Evolutionary conservation across 1,140 invertebrate species (phyloP).

Genomic region (Drosophila miranda): DNA sequence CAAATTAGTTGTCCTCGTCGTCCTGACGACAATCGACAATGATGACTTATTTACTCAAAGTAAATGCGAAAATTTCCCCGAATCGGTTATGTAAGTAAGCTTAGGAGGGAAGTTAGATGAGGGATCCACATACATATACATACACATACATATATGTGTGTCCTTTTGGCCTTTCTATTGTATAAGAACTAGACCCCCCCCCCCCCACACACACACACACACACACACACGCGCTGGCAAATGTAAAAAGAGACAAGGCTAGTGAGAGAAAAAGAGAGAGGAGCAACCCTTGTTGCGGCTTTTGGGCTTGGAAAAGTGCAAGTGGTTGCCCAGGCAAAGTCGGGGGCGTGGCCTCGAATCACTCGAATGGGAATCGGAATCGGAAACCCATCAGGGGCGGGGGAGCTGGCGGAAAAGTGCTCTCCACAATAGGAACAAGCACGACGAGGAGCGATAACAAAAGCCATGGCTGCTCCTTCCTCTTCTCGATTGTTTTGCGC

Average conservation of each 20-base stretch:
- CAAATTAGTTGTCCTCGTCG: conserved; percentile 82
- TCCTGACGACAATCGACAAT: conserved; percentile 78
- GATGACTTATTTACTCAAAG: conserved; percentile 76
- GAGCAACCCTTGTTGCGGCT: conserved; percentile 67
- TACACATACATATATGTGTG: conserved; percentile 17
- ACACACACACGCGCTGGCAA: conserved; percentile 10
- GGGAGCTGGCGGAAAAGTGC: conserved; percentile 51
- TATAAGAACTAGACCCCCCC: conserved; percentile 15
- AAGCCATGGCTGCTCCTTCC: conserved; percentile 29
- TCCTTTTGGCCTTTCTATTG: conserved; percentile 69
- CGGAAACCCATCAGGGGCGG: conserved; percentile 55
- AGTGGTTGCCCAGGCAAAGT: conserved; percentile 40
- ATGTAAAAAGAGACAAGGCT: conserved; percentile 11
- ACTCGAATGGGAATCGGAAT: conserved; percentile 66
- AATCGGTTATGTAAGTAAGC: conserved; percentile 46
- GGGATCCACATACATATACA: not conserved
- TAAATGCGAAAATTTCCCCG: conserved; percentile 36
- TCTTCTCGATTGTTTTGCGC: conserved; percentile 68
- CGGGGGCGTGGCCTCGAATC: conserved; percentile 63
- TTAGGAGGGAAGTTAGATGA: conserved; percentile 37
- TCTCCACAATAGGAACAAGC: conserved; percentile 71
- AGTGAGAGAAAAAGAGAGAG: conserved; percentile 27
- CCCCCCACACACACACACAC: conserved; percentile 16
- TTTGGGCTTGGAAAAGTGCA: conserved; percentile 58
- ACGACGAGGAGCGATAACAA: conserved; percentile 65